A percentile compares a stretch with the other conserved stretches of the same genome.
Conservation (phyloP, 2,888 invertebrate species). For the Troides oblongomaculatus region DNA sequence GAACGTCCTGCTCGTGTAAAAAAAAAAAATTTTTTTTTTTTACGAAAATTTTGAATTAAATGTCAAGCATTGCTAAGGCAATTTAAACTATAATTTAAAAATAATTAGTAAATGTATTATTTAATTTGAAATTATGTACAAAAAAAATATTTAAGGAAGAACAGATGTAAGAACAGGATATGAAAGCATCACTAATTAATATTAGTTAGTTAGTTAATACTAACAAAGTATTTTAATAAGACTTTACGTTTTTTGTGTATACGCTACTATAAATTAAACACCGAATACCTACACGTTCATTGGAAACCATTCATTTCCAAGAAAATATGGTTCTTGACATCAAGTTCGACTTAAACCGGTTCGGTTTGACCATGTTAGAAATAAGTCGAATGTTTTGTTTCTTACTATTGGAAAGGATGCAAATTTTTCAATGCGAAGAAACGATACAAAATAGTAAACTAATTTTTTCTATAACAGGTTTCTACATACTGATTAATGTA, state of each 20-base stretch:
- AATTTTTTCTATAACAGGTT: not conserved
- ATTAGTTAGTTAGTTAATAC: not conserved
- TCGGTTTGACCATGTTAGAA: constrained; percentile 41
- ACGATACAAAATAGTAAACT: no score
- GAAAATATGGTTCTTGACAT: constrained; percentile 37
- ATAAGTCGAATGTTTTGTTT: constrained; percentile 35
- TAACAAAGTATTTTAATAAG: not conserved
- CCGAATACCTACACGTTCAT: constrained; percentile 17
- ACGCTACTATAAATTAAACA: not conserved
- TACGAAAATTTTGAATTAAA: no score
- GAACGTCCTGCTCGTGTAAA: no score
- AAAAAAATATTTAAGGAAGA: no score
- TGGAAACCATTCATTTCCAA: constrained; percentile 32
- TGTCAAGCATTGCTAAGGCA: no score
- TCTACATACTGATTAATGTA: not conserved
- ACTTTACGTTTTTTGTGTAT: not conserved
- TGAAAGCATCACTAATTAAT: no score
- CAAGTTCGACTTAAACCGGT: constrained; percentile 39
- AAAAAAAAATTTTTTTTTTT: no score
- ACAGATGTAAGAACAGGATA: no score
- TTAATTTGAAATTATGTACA: no score
- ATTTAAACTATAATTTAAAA: no score
- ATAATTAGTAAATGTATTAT: no score
- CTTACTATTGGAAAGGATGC: constrained; percentile 20
- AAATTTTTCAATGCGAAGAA: not conserved